Conservation (phyloP, 2,888 invertebrate species). For the Theretra japonica region DNA sequence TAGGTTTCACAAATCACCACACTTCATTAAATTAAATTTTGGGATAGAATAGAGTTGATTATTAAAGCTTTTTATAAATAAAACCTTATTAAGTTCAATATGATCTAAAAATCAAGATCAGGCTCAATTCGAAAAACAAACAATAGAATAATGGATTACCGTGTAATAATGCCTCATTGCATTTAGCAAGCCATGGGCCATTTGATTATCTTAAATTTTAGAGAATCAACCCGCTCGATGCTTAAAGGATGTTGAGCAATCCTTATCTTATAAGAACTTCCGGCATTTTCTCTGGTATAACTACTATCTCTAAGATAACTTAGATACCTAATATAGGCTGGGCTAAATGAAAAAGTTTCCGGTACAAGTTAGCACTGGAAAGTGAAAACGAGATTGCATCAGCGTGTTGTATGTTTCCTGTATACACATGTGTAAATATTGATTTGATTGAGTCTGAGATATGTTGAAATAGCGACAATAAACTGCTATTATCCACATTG, state of each 20-base stretch:
- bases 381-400: slow-evolving; percentile 1
- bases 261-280: not conserved
- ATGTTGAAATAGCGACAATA: not conserved
- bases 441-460: not conserved
- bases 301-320: not conserved
- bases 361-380: not conserved
- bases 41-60: too few relatives aligned
- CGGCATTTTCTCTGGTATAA: not conserved
- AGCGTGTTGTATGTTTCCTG: not conserved
- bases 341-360: not conserved
- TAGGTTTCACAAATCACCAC: too few relatives aligned
- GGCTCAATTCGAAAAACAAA: too few relatives aligned
- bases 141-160: too few relatives aligned
- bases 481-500: not conserved
- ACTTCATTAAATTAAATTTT: too few relatives aligned
- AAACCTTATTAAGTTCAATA: too few relatives aligned
- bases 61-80: too few relatives aligned
- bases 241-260: not conserved
- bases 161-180: too few relatives aligned
- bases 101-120: too few relatives aligned
- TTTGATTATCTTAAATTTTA: not conserved
- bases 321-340: not conserved
- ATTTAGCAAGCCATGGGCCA: not conserved
- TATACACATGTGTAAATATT: slow-evolving; percentile 1
- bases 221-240: not conserved